Evolutionary conservation across 2,113 vertebrate species (phyloP), one percentile per base, ranked within the genome.

Genomic region (Pteropus alecto): DNA sequence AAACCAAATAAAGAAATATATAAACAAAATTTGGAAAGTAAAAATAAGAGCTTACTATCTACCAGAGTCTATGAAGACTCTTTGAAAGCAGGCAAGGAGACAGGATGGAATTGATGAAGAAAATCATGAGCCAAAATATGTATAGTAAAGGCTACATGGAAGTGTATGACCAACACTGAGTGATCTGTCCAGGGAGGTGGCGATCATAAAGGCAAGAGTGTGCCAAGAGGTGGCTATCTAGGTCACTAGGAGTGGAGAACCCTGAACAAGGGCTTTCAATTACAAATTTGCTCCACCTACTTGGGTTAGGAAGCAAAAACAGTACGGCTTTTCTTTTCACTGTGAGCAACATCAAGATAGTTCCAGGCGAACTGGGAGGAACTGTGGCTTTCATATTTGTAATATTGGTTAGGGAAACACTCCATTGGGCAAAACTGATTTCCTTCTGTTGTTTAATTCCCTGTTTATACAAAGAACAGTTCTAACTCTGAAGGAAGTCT

Each of bases 11-110:
- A 70, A 74, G 3, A 51, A 51, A 54, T 61, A 60, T 33, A 48
- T 30, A n/a, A 91, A 90, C 2, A 73, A 41, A 74, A 54, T 60
- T 21, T 81, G 54, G 16, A 67, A 81, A 70, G 70, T 74, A 86
- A 54, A 87, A 76, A 19, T 54, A 35, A 38, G 4, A n/a, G 24
- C 5, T 10, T 73, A 26, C 19, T 61, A 19, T 89, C 63, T 83
- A 77, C 6, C 38, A 90, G n/a, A 82, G 41, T 48, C 10, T 19
- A 65, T 38, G 5, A 67, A 63, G 33, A 71, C 21, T 1, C 10
- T 71, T 63, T 65, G 19, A 18, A 35, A 85, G 22, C 33, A 28
- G 3, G 2, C 28, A 95, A 33, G 14, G 11, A 70, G 14, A 89
- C n/a, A 93, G 54, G n/a, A 35, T 33, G 30, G 11, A 12, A 86